Evolutionary conservation across 1,140 invertebrate genomes (phyloP), one percentile per base, ranked within the genome.

Genomic region (Drosophila subpulchrella): DNA sequence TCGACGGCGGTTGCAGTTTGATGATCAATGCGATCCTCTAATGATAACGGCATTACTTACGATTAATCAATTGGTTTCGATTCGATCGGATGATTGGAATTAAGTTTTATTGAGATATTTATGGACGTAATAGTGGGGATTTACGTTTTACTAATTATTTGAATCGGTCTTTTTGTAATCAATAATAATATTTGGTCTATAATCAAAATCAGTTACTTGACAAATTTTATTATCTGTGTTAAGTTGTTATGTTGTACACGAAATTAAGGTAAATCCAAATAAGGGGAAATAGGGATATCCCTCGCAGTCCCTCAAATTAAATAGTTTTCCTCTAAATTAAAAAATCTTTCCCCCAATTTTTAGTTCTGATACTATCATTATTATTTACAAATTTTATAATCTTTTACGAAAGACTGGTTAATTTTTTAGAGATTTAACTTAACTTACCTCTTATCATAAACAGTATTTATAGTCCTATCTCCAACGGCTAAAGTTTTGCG

Each of bases 21-120:
- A 48, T 77, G 73, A 77, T 82, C 73, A 68, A 81, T 73, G 54
- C 62, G 24, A 30, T 48, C 6, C 24, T 54, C 48, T 39, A 46
- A 44, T 8, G 36, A 55, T 50, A 63, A 15, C 20, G 32, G 12
- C 27, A 44, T 34, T 38, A 41, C 27, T 30, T 34, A 17, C 46
- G 15, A 39, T 68, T 60, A 24, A 30, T 17, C n/a, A 38, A 39
- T 32, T 44, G 32, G 5, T 15, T 51, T 3, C 2, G 30, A 51
- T 17, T 36, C 15, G 30, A 51, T 34, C 50, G 50, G 8, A 36
- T 51, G 50, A 51, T 51, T 32, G 47, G 47, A 6, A 8, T 36
- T 5, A 34, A n/a, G 47, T 13, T 50, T 10, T 30, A 30, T 48
- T 48, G n/a, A 27, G 46, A 27, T 30, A 27, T 32, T 50, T 50